Conservation (phyloP, 2,113 vertebrate species). For the Ceyx margarethae region DNA sequence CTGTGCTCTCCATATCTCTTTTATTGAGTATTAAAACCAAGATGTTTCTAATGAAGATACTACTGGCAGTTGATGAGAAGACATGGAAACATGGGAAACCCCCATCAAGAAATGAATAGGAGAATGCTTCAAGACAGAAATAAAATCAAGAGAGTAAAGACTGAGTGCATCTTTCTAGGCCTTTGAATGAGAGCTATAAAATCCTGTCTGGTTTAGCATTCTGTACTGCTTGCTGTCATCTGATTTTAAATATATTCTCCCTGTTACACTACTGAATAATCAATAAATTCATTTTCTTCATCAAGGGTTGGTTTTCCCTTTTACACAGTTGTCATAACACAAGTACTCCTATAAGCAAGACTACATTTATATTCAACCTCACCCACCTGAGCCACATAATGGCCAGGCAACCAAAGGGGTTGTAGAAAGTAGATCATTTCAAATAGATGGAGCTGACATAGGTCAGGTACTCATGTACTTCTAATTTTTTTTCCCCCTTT, state of each 20-base stretch:
- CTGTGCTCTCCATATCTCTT: background rate
- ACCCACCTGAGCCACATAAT: background rate
- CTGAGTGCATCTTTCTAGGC: background rate
- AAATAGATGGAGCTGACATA: background rate
- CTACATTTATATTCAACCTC: background rate
- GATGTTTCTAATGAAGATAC: background rate
- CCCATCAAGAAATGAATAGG: background rate
- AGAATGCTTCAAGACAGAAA: constrained; percentile 2
- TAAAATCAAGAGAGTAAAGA: constrained; percentile 2
- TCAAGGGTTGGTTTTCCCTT: background rate
- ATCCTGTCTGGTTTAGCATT: background rate
- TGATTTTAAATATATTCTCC: background rate
- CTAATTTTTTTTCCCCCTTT: background rate
- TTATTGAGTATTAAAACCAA: background rate
- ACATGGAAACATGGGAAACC: background rate
- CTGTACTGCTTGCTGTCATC: background rate
- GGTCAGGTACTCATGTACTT: background rate
- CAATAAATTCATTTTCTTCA: constrained; percentile 26
- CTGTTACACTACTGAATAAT: background rate
- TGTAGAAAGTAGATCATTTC: background rate
- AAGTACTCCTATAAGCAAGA: background rate
- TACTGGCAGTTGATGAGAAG: background rate
- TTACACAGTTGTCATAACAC: background rate
- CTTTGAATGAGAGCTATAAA: background rate
- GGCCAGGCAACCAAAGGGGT: background rate